Conservation (phyloP, 2,888 invertebrate genomes). For the Polyommatus icarus region DNA sequence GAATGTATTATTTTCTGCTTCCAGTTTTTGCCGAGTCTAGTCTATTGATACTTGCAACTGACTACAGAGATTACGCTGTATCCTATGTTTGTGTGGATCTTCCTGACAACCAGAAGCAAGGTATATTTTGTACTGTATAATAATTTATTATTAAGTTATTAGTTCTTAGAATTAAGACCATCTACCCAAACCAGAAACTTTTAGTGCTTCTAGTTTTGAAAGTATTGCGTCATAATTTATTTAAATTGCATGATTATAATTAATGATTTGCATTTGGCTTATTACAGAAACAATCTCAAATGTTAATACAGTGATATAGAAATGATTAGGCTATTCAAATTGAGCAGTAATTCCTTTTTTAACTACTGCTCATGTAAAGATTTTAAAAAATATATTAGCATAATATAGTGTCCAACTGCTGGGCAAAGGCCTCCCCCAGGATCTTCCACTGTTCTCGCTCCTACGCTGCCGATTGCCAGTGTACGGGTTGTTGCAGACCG, state of each 20-base stretch:
- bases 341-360: no score
- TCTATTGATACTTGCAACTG: constrained; percentile 82
- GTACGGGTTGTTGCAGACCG: no score
- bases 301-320: no score
- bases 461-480: no score
- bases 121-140: constrained; percentile 54
- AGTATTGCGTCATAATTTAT: neutral
- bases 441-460: no score
- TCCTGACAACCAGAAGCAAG: constrained; percentile 60
- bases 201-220: neutral
- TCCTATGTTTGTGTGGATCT: constrained; percentile 82
- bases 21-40: constrained; percentile 48
- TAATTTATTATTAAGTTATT: no score
- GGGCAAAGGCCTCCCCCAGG: no score
- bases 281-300: neutral
- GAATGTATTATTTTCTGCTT: constrained; percentile 35
- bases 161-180: no score
- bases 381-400: no score
- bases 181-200: neutral
- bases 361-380: no score
- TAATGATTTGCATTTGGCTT: neutral
- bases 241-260: neutral
- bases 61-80: constrained; percentile 82
- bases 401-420: no score
- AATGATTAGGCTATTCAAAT: no score